Evolutionary conservation across 2,888 invertebrate genomes (phyloP).

Genomic region (Heliconius charithonia): DNA sequence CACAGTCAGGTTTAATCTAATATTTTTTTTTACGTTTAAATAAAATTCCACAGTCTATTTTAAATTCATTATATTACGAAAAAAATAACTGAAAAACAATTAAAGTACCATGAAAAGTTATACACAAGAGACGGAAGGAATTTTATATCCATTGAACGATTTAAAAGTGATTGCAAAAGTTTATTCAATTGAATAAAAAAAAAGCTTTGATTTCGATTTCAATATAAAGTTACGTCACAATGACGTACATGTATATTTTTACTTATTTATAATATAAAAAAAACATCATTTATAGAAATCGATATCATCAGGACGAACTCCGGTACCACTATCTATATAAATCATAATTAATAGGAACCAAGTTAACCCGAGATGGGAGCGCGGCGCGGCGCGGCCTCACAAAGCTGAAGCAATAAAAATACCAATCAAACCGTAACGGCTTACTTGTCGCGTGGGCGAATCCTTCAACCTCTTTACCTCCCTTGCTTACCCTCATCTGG

Average conservation of each 20-base stretch:
- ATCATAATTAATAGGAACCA: background rate
- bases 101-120: no score
- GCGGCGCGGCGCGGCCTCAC: background rate
- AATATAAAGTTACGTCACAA: background rate
- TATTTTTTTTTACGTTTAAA: no score
- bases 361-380: background rate
- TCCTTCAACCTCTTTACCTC: conserved; percentile 15
- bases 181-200: background rate
- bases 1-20: no score
- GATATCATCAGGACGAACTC: background rate
- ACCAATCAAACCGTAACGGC: conserved; percentile 29
- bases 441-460: conserved; percentile 24
- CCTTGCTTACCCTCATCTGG: background rate
- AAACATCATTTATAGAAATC: background rate
- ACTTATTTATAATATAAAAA: background rate
- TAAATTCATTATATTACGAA: no score
- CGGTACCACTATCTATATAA: conserved; percentile 10
- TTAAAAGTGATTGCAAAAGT: background rate
- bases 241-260: background rate
- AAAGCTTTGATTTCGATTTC: background rate
- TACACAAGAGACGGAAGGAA: no score
- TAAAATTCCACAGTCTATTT: no score
- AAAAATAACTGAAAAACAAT: no score
- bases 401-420: conserved; percentile 27
- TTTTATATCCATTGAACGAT: no score